phyloP scores from a whole-genome alignment of 2,113 vertebrate genomes.

The Macquaria ambigua region DNA sequence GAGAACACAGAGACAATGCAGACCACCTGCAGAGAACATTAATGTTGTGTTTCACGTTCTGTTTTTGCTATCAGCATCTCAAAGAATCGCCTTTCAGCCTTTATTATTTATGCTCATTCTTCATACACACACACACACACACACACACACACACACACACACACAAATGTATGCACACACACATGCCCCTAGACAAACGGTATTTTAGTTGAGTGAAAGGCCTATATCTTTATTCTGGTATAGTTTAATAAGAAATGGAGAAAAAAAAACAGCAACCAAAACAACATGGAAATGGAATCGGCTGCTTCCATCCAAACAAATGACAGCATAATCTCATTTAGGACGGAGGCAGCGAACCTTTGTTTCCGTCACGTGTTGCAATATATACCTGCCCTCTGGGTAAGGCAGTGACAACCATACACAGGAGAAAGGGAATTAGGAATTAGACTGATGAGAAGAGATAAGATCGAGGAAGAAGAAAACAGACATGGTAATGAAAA shows the following conservation, averaged over 20 bases:
- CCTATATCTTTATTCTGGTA: slow-evolving; percentile 45
- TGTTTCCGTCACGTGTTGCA: slow-evolving; percentile 53
- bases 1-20: neutral
- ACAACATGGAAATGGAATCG: slow-evolving; percentile 36
- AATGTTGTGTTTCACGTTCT: slow-evolving; percentile 8
- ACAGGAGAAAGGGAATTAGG: slow-evolving; percentile 31
- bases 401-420: slow-evolving; percentile 37
- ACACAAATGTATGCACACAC: neutral
- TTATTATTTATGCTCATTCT: neutral
- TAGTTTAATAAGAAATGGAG: slow-evolving; percentile 37
- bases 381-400: slow-evolving; percentile 52
- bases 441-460: slow-evolving; percentile 60
- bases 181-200: neutral
- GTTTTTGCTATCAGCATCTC: neutral
- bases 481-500: slow-evolving; percentile 5
- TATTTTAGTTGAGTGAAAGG: slow-evolving; percentile 37
- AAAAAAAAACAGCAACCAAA: slow-evolving; percentile 52
- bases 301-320: slow-evolving; percentile 46
- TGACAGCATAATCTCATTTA: slow-evolving; percentile 63
- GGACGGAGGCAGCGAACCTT: slow-evolving; percentile 26
- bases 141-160: neutral
- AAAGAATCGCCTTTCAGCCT: neutral
- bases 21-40: slow-evolving; percentile 29
- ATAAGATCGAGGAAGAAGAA: slow-evolving; percentile 32
- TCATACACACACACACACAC: slow-evolving; percentile 6